Base-by-base conservation (phyloP, 2,888 invertebrate species). In the Orchesellides sinensis region DNA sequence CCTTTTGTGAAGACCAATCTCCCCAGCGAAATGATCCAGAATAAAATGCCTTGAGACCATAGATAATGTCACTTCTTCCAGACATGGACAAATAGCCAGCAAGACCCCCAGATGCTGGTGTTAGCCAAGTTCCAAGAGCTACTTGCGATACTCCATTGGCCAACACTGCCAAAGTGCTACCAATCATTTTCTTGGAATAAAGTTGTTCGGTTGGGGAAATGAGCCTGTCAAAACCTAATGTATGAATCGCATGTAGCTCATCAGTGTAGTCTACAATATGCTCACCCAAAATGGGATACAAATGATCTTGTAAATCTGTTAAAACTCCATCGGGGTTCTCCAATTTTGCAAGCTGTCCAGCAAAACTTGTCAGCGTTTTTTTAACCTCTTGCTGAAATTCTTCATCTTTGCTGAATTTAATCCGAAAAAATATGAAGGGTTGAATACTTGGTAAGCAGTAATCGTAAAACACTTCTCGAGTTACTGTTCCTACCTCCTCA, bases 41-140 rank as follows among this genome's bases (percentile, higher is more conserved):
- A 6, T 12, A 23, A 8, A 79, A 54, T 59, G 84, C 80, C 47
- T 77, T 49, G 0, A 63, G 75, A 14, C 88, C 88, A 72, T 80
- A 89, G 14, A 88, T 73, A 8, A 89, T 65, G 68, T 89, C 89
- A 29, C 82, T 85, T 6, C 88, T 49, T 40, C 89, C 89, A 84
- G 89, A 88, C 12, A 49, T 47, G 14, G 89, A 80, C 25, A 88
- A 79, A 14, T 56, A 82, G 35, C n/a, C 68, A n/a, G 84, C 87
- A 10, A 88, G 29, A 25, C 88, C 88, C 6, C 74, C 40, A 6
- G 84, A 80, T 19, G 25, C 84, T 6, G 85, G 19, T 45, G 85
- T 63, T 23, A 89, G 80, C 0, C 59, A 47, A 56, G 84, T 74
- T 21, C 88, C 88, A 12, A 84, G 56, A 2, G 73, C 78, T 75